These are phyloP conservation scores for Lepus timidus DNA, from an alignment of 2,113 vertebrate species.

Conservation along the genomic window DNA sequence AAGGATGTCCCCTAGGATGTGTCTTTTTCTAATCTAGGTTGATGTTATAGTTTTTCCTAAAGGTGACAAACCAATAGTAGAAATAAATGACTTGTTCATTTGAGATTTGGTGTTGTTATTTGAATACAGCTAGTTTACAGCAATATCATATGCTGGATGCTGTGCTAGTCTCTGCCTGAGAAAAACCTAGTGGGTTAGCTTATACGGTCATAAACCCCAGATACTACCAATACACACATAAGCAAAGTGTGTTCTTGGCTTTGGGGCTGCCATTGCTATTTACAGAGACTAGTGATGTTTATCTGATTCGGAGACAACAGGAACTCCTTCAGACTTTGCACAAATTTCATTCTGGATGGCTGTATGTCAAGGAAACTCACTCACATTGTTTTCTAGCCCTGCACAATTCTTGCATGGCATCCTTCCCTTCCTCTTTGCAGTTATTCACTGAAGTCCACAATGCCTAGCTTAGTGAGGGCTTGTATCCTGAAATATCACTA, in stretches of 20 bases:
- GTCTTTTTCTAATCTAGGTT: neutral
- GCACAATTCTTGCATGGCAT: neutral
- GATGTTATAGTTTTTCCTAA: conserved; percentile 15
- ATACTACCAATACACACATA: neutral
- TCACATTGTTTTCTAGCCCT: conserved; percentile 7
- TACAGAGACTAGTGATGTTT: conserved; percentile 76
- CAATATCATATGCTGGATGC: neutral
- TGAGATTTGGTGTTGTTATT: neutral
- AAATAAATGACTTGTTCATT: conserved; percentile 15
- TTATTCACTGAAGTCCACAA: neutral
- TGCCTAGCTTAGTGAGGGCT: neutral
- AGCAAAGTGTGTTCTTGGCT: conserved; percentile 71
- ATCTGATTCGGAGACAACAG: conserved; percentile 70
- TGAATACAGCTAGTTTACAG: conserved; percentile 5
- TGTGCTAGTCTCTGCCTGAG: conserved; percentile 25
- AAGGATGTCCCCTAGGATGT: neutral
- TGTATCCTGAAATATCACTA: neutral
- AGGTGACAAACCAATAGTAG: neutral
- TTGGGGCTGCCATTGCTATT: conserved; percentile 65
- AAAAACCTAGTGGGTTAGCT: conserved; percentile 45
- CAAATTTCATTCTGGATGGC: conserved; percentile 68
- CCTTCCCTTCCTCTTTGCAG: conserved; percentile 34
- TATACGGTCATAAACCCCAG: neutral
- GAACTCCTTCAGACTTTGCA: conserved; percentile 72
- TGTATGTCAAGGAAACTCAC: conserved; percentile 13